These are phyloP conservation scores for Thereva nobilitata DNA, from an alignment of 2,888 invertebrate genomes.

Conservation along the genomic window DNA sequence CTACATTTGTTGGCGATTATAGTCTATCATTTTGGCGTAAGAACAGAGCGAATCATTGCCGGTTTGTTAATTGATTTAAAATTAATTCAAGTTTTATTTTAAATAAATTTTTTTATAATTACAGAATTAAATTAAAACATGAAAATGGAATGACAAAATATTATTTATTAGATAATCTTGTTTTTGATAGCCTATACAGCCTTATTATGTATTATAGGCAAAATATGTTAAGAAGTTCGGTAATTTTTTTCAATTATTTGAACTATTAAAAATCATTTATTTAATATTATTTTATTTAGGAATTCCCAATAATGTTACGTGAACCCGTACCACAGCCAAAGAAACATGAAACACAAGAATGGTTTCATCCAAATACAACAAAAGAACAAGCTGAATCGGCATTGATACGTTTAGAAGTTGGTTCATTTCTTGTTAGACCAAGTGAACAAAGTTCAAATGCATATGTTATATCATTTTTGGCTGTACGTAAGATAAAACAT, in stretches of 20 bases:
- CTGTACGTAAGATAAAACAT: constrained; percentile 92
- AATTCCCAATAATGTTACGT: constrained; percentile 83
- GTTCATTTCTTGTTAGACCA: constrained; percentile 91
- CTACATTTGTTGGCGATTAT: constrained; percentile 95
- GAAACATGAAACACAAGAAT: constrained; percentile 89
- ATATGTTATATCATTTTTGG: constrained; percentile 92
- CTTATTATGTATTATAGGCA: constrained; percentile 88
- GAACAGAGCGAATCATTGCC: constrained; percentile 86
- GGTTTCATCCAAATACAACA: constrained; percentile 85
- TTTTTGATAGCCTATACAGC: constrained; percentile 90
- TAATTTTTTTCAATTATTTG: constrained; percentile 47
- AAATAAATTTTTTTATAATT: constrained; percentile 8
- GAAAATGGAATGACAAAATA: constrained; percentile 87
- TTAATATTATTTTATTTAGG: constrained; percentile 57
- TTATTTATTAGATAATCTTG: constrained; percentile 83
- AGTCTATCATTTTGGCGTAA: constrained; percentile 93
- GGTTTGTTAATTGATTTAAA: constrained; percentile 25
- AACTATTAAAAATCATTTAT: not conserved
- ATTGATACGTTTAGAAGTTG: constrained; percentile 82
- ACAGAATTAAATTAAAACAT: constrained; percentile 82
- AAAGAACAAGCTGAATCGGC: constrained; percentile 86
- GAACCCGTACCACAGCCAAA: constrained; percentile 95
- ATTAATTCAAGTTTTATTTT: not conserved
- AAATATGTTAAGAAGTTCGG: constrained; percentile 82
- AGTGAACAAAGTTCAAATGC: constrained; percentile 84